phyloP scores from a whole-genome alignment of 2,113 vertebrate species.

The Bambusicola thoracicus region DNA sequence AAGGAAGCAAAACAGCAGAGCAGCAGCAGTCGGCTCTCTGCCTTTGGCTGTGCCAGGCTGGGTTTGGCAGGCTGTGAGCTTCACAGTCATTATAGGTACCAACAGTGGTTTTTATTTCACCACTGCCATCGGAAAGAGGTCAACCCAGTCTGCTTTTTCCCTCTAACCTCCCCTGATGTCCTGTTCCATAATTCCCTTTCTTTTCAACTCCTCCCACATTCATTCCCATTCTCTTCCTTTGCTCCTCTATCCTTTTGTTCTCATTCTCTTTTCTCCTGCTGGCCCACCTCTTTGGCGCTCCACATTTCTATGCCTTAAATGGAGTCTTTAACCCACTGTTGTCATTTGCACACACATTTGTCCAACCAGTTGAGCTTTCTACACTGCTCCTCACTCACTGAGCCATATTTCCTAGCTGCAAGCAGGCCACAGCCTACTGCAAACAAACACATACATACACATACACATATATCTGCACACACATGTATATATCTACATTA shows the following conservation, averaged over 20 bases:
- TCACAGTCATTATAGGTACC: background rate
- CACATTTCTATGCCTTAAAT: background rate
- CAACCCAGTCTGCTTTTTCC: background rate
- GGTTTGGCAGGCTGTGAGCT: background rate
- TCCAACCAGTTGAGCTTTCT: background rate
- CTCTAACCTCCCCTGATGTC: background rate
- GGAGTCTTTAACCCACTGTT: background rate
- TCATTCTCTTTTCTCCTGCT: background rate
- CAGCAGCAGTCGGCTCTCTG: background rate
- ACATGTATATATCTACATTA: too few relatives aligned
- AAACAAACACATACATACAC: background rate
- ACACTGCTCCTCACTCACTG: background rate
- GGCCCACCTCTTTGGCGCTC: background rate
- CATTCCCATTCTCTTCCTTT: background rate
- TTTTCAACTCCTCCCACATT: background rate
- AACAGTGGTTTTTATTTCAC: background rate
- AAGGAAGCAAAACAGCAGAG: conserved; percentile 13
- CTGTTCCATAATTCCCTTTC: background rate
- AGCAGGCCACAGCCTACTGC: background rate
- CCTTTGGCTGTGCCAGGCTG: background rate
- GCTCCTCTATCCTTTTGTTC: background rate
- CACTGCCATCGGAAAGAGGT: background rate
- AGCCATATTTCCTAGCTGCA: background rate
- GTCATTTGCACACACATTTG: background rate
- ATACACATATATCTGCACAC: too few relatives aligned